Evolutionary conservation across 1,140 invertebrate genomes (phyloP).

Genomic region (Sitobion miscanthi): DNA sequence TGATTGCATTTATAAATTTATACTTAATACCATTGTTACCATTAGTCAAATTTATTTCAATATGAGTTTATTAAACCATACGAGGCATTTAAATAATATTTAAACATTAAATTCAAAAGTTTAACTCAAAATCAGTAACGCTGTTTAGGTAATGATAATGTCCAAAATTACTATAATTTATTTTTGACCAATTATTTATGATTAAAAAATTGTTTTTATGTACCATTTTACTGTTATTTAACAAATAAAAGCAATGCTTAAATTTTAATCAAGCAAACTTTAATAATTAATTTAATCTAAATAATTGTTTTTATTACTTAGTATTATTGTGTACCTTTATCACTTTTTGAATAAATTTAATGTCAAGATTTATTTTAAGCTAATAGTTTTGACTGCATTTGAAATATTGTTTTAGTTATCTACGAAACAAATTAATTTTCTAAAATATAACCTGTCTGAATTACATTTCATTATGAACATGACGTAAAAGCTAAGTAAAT

Average conservation of each 20-base stretch:
- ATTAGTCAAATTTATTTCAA: neutral
- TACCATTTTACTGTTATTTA: neutral
- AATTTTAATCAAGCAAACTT: neutral
- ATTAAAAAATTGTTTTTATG: neutral
- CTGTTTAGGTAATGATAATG: no score
- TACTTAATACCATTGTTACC: neutral
- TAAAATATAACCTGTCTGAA: slow-evolving; percentile 11
- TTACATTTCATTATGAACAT: slow-evolving; percentile 26
- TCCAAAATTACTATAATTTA: no score
- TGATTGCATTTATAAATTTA: neutral
- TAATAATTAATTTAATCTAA: neutral
- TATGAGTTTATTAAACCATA: no score
- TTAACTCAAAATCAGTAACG: neutral
- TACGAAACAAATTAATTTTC: slow-evolving; percentile 25
- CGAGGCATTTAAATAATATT: neutral
- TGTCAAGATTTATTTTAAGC: neutral
- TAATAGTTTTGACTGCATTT: neutral
- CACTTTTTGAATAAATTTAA: neutral
- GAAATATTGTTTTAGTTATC: neutral
- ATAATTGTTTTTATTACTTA: neutral
- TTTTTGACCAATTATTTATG: no score
- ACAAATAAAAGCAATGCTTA: neutral
- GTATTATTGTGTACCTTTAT: neutral
- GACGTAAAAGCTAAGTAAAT: slow-evolving; percentile 38
- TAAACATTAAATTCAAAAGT: neutral